Percentiles rank a stretch among this genome's conserved stretches.
phyloP scores from a whole-genome alignment of 2,797 vertebrate species.

The Sebastes cheni region DNA sequence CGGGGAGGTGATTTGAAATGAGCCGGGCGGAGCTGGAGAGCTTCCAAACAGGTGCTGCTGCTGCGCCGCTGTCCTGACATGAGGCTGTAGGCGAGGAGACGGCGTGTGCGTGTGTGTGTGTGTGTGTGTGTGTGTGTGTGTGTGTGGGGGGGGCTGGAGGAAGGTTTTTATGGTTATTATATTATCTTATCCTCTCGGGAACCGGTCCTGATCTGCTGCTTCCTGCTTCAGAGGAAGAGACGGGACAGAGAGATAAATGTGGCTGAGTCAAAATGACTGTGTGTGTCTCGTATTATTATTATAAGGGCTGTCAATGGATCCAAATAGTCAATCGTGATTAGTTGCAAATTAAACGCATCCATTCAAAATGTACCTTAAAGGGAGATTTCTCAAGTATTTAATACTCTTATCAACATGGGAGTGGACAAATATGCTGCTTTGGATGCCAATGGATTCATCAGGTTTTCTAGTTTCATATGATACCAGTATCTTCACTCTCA shows the following conservation, averaged over 20 bases:
- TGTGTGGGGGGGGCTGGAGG: conserved; percentile 3
- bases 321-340: too few species aligned
- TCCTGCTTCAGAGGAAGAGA: conserved; percentile 53
- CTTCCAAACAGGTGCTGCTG: conserved; percentile 75
- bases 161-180: conserved; percentile 56
- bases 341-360: too few species aligned
- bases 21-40: conserved; percentile 53
- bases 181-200: conserved; percentile 66
- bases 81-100: conserved; percentile 24
- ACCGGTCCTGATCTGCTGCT: conserved; percentile 56
- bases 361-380: too few species aligned
- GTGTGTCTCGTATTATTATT: background rate
- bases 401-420: too few species aligned
- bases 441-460: too few species aligned
- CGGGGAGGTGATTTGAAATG: conserved; percentile 25
- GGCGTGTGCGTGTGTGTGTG: background rate
- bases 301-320: too few species aligned
- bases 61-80: conserved; percentile 23
- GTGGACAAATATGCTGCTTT: too few species aligned
- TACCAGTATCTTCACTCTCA: too few species aligned
- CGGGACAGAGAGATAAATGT: conserved; percentile 37
- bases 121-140: conserved; percentile 3
- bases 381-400: too few species aligned
- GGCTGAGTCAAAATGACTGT: background rate
- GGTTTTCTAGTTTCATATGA: too few species aligned